Evolutionary conservation across 1,140 invertebrate genomes (phyloP), one percentile per base, ranked within the genome.

Genomic region (Musca vetustissima): DNA sequence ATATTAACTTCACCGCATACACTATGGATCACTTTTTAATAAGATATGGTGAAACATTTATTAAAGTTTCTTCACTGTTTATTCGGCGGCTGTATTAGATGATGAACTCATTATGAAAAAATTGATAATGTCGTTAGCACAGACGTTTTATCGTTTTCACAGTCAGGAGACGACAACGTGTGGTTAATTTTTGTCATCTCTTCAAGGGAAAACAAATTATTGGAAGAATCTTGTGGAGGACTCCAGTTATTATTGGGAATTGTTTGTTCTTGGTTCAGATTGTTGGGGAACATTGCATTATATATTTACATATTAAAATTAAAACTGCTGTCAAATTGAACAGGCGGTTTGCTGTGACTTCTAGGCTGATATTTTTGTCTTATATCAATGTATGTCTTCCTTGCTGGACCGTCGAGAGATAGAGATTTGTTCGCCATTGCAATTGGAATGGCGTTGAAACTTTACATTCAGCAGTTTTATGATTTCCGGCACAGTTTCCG

Each of bases 1-100:
- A 50, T 50, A 2, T 50, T n/a, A 2, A 50, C 19, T 19, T 50
- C 49, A n/a, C 49, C 49, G 6, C 49, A 50, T n/a, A 50, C 4
- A 53, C 50, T 22, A 6, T 53, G 19, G 8, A 53, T 53, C 19
- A 53, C 50, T 53, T 53, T 53, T 53, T 53, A 22, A 53, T 53
- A 22, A 53, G 19, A 9, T 22, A 53, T 53, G 50, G 50, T 1
- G 50, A 53, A 22, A 53, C 50, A 22, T 53, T 53, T 22, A 11
- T 53, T 21, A 53, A 22, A 7, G 9, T 21, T 53, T 53, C 17
- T 8, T 53, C 22, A 22, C 22, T 53, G 17, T 19, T 21, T 53
- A 22, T 53, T 53, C 50, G 8, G 19, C 11, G 6, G 36, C 36
- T 43, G 36, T 2, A 7, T 43, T 43, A 13, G 36, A 43, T 43